Percentiles rank a stretch among this genome's conserved stretches.
These are phyloP conservation scores for Bradynema listronoti DNA, from an alignment of 1,140 invertebrate species.

Conservation along the genomic window DNA sequence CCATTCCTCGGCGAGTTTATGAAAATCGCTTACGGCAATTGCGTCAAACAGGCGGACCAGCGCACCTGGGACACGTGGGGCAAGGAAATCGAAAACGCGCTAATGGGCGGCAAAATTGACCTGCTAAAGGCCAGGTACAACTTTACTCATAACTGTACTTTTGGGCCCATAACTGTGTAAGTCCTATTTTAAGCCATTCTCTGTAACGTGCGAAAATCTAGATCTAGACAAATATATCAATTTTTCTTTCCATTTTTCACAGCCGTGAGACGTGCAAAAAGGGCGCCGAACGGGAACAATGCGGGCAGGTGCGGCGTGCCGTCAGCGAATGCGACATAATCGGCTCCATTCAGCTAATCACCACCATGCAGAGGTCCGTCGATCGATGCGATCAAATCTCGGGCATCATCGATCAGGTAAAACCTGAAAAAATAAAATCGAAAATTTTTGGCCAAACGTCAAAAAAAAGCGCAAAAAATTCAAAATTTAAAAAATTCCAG, in stretches of 20 bases:
- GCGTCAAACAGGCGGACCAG: slow-evolving; percentile 51
- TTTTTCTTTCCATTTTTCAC: slow-evolving; percentile 24
- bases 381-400: slow-evolving; percentile 51
- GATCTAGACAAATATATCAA: neutral
- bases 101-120: slow-evolving; percentile 51
- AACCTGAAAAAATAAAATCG: neutral
- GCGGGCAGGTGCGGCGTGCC: slow-evolving; percentile 45
- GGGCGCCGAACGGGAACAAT: slow-evolving; percentile 55
- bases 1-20: slow-evolving; percentile 58
- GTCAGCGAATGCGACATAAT: slow-evolving; percentile 53
- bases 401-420: slow-evolving; percentile 55
- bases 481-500: slow-evolving; percentile 30
- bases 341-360: slow-evolving; percentile 48
- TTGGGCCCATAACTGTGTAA: neutral
- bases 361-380: slow-evolving; percentile 46
- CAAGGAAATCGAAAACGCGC: slow-evolving; percentile 47
- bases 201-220: no score
- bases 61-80: slow-evolving; percentile 56
- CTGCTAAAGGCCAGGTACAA: slow-evolving; percentile 48
- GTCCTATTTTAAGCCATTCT: no score
- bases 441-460: neutral
- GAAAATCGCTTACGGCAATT: slow-evolving; percentile 56
- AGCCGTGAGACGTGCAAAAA: slow-evolving; percentile 57
- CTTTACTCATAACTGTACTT: neutral
- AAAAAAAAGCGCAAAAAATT: neutral